phyloP scores from a whole-genome alignment of 2,113 vertebrate genomes.

The Proteles cristata region DNA sequence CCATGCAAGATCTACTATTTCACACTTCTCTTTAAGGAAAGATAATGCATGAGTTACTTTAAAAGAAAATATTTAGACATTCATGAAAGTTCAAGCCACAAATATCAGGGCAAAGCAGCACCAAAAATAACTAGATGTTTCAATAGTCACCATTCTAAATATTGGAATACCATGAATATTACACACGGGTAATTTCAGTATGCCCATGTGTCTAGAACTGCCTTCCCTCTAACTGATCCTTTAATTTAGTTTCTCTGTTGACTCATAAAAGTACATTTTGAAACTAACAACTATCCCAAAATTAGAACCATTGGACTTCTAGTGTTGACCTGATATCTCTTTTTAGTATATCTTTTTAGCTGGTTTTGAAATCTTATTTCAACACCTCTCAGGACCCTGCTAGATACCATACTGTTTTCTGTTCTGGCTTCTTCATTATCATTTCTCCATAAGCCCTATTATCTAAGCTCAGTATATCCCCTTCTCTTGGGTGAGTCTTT shows the following conservation, averaged over 20 bases:
- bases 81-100: neutral
- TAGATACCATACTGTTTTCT: neutral
- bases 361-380: neutral
- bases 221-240: neutral
- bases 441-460: neutral
- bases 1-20: neutral
- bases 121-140: neutral
- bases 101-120: neutral
- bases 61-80: neutral
- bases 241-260: neutral
- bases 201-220: neutral
- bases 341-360: neutral
- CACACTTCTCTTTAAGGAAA: neutral
- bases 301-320: neutral
- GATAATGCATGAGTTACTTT: neutral
- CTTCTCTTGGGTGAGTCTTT: neutral
- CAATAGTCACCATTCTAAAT: neutral
- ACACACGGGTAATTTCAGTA: neutral
- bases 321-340: neutral
- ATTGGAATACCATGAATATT: neutral
- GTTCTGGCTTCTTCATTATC: neutral
- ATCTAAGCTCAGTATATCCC: neutral
- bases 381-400: neutral
- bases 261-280: neutral
- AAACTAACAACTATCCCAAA: neutral